Conservation (phyloP, 2,888 invertebrate genomes). For the Encarsia formosa region DNA sequence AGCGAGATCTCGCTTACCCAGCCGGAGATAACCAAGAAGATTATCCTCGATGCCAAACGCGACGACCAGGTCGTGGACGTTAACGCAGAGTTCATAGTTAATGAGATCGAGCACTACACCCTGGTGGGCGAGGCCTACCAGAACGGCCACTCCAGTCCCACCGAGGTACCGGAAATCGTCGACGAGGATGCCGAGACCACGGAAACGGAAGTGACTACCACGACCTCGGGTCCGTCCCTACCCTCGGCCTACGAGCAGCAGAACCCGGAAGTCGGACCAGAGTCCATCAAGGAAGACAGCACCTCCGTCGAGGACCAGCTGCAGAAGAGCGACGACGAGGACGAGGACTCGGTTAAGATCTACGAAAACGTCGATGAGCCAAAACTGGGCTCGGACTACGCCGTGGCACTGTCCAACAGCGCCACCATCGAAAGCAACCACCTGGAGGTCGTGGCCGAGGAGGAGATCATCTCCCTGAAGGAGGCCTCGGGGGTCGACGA, state of each 20-base stretch:
- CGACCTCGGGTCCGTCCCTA: constrained; percentile 16
- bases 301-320: constrained; percentile 24
- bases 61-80: constrained; percentile 33
- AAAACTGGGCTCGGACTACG: constrained; percentile 20
- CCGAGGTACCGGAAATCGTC: background rate
- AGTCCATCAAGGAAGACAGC: constrained; percentile 15
- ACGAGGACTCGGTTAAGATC: background rate
- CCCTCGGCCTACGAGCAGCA: constrained; percentile 15
- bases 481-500: constrained; percentile 32
- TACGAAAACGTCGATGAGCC: constrained; percentile 11
- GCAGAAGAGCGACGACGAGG: constrained; percentile 5
- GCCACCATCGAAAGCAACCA: background rate
- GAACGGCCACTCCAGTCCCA: constrained; percentile 36
- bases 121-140: constrained; percentile 38
- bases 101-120: constrained; percentile 41
- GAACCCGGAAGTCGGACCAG: constrained; percentile 10
- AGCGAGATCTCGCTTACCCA: constrained; percentile 26
- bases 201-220: constrained; percentile 14
- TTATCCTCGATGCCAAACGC: constrained; percentile 35
- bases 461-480: constrained; percentile 28
- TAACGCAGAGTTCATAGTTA: constrained; percentile 42
- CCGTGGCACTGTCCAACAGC: constrained; percentile 25
- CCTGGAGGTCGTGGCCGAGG: constrained; percentile 4
- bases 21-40: constrained; percentile 39
- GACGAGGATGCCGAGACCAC: constrained; percentile 6